Evolutionary conservation across 1,140 invertebrate species (phyloP).

Genomic region (Listronotus bonariensis): DNA sequence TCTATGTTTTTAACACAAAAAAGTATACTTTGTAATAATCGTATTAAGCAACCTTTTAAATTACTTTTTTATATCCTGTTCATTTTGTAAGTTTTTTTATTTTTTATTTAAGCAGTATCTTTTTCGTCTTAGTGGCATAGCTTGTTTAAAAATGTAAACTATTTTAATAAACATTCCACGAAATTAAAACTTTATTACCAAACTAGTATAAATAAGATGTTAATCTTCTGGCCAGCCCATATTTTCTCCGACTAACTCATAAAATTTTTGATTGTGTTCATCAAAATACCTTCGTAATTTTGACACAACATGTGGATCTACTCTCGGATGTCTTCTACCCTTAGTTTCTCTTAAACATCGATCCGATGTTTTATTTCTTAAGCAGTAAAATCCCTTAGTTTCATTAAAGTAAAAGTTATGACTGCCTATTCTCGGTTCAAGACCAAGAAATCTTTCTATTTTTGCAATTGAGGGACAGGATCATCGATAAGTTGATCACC

Average conservation of each 20-base stretch:
- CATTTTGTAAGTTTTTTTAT: too few relatives aligned
- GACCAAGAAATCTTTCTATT: slow-evolving; percentile 86
- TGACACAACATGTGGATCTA: slow-evolving; percentile 82
- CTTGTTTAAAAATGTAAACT: not conserved
- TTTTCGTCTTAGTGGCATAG: too few relatives aligned
- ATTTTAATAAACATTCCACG: not conserved
- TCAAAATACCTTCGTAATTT: slow-evolving; percentile 89
- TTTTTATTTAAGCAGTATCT: too few relatives aligned
- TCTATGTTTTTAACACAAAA: too few relatives aligned
- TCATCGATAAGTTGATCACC: slow-evolving; percentile 94
- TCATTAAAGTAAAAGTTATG: slow-evolving; percentile 97
- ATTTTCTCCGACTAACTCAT: slow-evolving; percentile 89
- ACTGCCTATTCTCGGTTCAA: slow-evolving; percentile 77
- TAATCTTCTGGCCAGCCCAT: slow-evolving; percentile 88
- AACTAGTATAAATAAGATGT: slow-evolving; percentile 3
- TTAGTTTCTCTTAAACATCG: slow-evolving; percentile 95
- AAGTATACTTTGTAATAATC: too few relatives aligned
- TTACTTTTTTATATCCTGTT: too few relatives aligned
- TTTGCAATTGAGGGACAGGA: slow-evolving; percentile 86
- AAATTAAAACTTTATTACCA: not conserved
- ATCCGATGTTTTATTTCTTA: slow-evolving; percentile 82
- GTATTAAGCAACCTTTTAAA: too few relatives aligned
- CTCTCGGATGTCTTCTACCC: slow-evolving; percentile 88
- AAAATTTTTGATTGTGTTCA: slow-evolving; percentile 95
- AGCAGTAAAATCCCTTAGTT: slow-evolving; percentile 96